Percentiles rank a stretch among this genome's conserved stretches.
Conservation (phyloP, 2,797 vertebrate genomes). For the Macropus fuliginosus region DNA sequence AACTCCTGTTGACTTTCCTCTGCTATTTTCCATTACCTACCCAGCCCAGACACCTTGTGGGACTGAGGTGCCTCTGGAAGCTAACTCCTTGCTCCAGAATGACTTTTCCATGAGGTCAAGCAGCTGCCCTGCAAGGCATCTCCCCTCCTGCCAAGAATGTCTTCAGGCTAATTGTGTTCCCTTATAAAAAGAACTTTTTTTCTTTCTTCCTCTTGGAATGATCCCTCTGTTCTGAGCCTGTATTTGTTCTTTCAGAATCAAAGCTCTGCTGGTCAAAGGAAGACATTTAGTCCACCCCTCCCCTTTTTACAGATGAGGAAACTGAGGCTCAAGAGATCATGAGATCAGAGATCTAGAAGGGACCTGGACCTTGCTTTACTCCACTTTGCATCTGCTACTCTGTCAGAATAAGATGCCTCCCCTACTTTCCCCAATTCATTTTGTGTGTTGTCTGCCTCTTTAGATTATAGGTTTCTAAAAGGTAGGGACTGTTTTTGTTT, state of each 20-base stretch:
- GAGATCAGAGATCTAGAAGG: neutral
- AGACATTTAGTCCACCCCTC: neutral
- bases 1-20: neutral
- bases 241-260: neutral
- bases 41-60: slow-evolving; percentile 11
- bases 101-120: neutral
- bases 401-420: neutral
- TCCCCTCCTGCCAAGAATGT: neutral
- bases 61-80: neutral
- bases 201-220: neutral
- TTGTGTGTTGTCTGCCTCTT: neutral
- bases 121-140: neutral
- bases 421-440: neutral
- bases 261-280: neutral
- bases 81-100: neutral
- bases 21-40: neutral
- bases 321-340: neutral
- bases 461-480: neutral
- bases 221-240: neutral
- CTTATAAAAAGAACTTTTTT: neutral
- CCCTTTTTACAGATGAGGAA: neutral
- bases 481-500: neutral
- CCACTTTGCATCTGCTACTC: neutral
- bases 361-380: neutral
- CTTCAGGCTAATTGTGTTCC: neutral